These are phyloP conservation scores for Criorhina ranunculi DNA, from an alignment of 2,888 invertebrate genomes.

Conservation along the genomic window DNA sequence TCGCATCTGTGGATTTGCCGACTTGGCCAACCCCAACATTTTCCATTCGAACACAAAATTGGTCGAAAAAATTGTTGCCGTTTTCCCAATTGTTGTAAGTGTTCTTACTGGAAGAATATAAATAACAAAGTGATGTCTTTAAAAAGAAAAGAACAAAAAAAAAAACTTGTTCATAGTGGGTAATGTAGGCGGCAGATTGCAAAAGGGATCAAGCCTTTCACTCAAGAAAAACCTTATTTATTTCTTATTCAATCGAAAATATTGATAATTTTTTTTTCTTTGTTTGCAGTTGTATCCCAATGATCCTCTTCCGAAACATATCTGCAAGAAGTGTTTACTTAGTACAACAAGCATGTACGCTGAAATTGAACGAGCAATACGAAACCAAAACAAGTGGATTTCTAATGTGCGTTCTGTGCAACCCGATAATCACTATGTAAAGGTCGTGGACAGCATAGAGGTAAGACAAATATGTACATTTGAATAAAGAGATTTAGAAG, in stretches of 20 bases:
- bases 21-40: constrained; percentile 78
- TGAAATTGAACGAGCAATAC: constrained; percentile 78
- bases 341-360: constrained; percentile 78
- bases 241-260: neutral
- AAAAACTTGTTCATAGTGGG: constrained; percentile 6
- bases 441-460: constrained; percentile 79
- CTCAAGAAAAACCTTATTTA: neutral
- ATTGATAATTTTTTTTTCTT: constrained; percentile 16
- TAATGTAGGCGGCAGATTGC: constrained; percentile 28
- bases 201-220: neutral
- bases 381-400: constrained; percentile 79
- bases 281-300: constrained; percentile 79
- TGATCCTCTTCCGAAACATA: constrained; percentile 81
- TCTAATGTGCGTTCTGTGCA: constrained; percentile 78
- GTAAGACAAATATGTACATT: constrained; percentile 60
- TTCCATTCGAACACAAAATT: constrained; percentile 78
- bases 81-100: constrained; percentile 80
- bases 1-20: constrained; percentile 80
- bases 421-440: constrained; percentile 80
- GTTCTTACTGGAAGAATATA: constrained; percentile 2
- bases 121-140: neutral
- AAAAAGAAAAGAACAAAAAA: constrained; percentile 3
- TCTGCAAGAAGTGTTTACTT: constrained; percentile 79
- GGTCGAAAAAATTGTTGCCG: constrained; percentile 79
- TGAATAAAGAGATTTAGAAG: too few relatives aligned